These are phyloP conservation scores for Galerucella nymphaeae DNA, from an alignment of 2,888 invertebrate genomes.

Conservation along the genomic window DNA sequence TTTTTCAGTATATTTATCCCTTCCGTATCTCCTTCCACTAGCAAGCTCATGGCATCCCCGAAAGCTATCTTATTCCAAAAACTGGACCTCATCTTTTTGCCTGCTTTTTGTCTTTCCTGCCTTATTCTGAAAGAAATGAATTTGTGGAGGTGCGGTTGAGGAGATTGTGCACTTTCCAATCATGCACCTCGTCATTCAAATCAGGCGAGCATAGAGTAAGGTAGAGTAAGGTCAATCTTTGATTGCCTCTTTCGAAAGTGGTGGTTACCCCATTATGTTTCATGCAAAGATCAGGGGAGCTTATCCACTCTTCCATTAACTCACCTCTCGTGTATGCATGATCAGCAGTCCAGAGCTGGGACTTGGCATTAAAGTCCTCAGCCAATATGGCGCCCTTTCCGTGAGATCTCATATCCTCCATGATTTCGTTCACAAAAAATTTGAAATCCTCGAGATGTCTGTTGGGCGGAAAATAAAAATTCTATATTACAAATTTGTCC, in stretches of 20 bases:
- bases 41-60: neutral
- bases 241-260: no score
- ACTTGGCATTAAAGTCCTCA: conserved; percentile 2
- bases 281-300: neutral
- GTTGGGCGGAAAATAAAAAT: neutral
- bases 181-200: no score
- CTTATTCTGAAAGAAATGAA: neutral
- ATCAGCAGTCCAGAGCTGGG: neutral
- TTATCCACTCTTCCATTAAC: conserved; percentile 1
- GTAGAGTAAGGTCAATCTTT: no score
- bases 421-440: neutral
- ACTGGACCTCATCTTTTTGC: neutral
- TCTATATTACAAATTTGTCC: neutral
- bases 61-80: neutral
- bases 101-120: neutral
- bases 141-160: neutral
- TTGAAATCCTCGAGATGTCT: neutral
- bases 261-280: no score
- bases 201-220: no score
- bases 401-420: neutral
- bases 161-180: conserved; percentile 4
- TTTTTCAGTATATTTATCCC: neutral
- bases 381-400: neutral
- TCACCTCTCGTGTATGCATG: conserved; percentile 4
- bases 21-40: neutral